phyloP scores from a whole-genome alignment of 2,797 vertebrate genomes.

The Acridotheres tristis region DNA sequence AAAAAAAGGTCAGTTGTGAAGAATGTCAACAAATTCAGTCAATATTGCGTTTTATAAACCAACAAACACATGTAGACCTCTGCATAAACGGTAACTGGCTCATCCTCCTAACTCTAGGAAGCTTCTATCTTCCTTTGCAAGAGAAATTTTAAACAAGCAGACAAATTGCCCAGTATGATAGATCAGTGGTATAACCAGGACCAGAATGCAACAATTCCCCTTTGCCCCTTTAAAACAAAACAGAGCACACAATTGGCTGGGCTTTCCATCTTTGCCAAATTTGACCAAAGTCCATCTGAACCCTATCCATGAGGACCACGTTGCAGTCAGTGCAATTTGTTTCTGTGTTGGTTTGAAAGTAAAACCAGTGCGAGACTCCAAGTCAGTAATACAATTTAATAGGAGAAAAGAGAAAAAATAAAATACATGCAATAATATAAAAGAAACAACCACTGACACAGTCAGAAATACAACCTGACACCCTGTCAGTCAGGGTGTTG shows the following conservation, averaged over 20 bases:
- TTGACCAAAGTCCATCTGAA: neutral
- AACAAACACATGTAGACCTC: neutral
- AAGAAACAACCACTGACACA: too few relatives aligned
- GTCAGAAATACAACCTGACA: too few relatives aligned
- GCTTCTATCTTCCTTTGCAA: neutral
- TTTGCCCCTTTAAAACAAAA: neutral
- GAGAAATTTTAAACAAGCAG: neutral
- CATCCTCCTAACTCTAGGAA: neutral
- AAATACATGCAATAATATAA: too few relatives aligned
- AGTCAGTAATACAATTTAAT: too few relatives aligned
- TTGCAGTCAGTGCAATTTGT: neutral
- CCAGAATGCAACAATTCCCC: neutral
- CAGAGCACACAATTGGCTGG: neutral
- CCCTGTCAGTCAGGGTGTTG: too few relatives aligned
- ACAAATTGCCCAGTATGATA: neutral
- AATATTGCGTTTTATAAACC: neutral
- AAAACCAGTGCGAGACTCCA: too few relatives aligned
- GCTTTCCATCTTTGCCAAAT: neutral
- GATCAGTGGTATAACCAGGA: neutral
- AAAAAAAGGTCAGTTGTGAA: neutral
- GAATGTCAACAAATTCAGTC: neutral
- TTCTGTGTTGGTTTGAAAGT: too few relatives aligned
- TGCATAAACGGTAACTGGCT: neutral
- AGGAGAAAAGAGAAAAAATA: too few relatives aligned
- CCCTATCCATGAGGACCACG: neutral